Evolutionary conservation across 2,888 invertebrate genomes (phyloP).

Genomic region (Tenthredo distinguenda): DNA sequence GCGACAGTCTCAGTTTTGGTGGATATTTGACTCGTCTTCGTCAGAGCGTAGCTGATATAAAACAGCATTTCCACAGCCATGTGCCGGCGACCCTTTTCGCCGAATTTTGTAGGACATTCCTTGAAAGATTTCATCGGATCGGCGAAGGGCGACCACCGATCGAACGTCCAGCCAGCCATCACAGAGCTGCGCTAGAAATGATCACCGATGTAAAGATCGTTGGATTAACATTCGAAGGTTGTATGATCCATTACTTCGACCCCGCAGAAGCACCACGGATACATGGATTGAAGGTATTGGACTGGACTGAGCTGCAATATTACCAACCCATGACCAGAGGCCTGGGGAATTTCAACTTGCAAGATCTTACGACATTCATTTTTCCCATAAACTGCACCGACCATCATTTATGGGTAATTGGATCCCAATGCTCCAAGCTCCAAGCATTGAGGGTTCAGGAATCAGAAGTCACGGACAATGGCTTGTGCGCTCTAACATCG

Average conservation of each 20-base stretch:
- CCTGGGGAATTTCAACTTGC: not conserved
- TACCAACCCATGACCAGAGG: not conserved
- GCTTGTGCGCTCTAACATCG: not conserved
- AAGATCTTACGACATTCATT: slow-evolving; percentile 1
- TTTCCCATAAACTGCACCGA: not conserved
- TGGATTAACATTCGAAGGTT: not conserved
- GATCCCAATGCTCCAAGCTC: not conserved
- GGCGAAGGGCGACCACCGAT: not conserved
- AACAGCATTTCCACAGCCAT: not conserved
- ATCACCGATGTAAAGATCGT: not conserved
- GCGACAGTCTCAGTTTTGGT: not conserved
- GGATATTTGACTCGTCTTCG: not conserved
- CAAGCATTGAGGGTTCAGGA: not conserved
- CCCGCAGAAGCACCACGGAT: not conserved
- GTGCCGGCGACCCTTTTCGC: not conserved
- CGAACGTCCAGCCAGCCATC: not conserved
- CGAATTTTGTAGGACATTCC: not conserved
- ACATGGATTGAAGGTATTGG: not conserved
- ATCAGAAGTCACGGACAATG: not conserved
- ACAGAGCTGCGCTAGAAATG: not conserved
- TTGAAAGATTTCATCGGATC: not conserved
- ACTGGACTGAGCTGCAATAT: not conserved
- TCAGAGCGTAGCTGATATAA: not conserved
- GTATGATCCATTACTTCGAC: not conserved
- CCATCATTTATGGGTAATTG: not conserved